Percentiles rank a stretch among this genome's conserved stretches.
Evolutionary conservation across 2,113 vertebrate genomes (phyloP).

Genomic region (Oxyura jamaicensis): DNA sequence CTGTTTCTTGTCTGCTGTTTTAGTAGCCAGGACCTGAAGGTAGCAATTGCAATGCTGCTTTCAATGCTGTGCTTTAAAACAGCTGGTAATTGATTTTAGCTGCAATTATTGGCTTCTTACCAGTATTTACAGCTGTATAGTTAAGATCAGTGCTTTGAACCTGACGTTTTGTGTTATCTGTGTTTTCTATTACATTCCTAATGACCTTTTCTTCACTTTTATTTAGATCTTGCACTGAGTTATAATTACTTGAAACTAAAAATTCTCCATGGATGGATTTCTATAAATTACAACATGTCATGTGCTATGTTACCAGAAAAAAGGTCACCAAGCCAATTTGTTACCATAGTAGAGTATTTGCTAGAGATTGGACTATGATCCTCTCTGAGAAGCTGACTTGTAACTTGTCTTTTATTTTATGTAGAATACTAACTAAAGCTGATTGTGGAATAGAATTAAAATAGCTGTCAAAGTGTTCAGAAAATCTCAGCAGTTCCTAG

Average conservation of each 20-base stretch:
- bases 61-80: slow-evolving; percentile 9
- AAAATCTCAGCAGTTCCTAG: not conserved
- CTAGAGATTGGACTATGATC: slow-evolving; percentile 19
- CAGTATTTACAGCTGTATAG: slow-evolving; percentile 65
- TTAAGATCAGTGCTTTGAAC: slow-evolving; percentile 57
- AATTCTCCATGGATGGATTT: slow-evolving; percentile 52
- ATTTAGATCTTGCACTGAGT: slow-evolving; percentile 64
- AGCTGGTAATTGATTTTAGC: slow-evolving; percentile 47
- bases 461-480: not conserved
- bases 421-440: not conserved
- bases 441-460: not conserved
- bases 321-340: slow-evolving; percentile 72
- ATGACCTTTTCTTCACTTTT: slow-evolving; percentile 69
- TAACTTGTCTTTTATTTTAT: not conserved
- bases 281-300: slow-evolving; percentile 70
- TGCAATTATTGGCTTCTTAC: slow-evolving; percentile 71
- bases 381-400: slow-evolving; percentile 16
- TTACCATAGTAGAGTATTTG: slow-evolving; percentile 52
- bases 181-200: slow-evolving; percentile 61
- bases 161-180: slow-evolving; percentile 59
- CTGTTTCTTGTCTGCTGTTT: slow-evolving; percentile 20
- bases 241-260: slow-evolving; percentile 70
- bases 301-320: slow-evolving; percentile 57
- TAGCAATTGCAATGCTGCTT: slow-evolving; percentile 9
- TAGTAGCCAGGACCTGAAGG: not conserved